phyloP scores from a whole-genome alignment of 2,797 vertebrate genomes.

The Rhinatrema bivittatum region DNA sequence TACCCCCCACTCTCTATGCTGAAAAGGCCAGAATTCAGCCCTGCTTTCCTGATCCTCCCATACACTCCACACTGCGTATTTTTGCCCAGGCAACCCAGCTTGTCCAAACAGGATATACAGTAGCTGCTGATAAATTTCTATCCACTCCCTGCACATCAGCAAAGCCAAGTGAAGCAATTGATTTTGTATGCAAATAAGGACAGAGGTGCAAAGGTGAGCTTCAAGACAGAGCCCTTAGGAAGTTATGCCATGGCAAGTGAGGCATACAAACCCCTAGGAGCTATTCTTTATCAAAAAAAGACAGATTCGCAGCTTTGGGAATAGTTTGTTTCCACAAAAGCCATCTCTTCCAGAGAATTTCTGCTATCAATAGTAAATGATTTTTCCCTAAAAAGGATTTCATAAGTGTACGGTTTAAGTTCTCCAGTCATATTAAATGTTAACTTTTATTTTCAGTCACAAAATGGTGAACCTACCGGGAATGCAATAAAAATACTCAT shows the following conservation, averaged over 20 bases:
- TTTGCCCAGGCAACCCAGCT: constrained; percentile 56
- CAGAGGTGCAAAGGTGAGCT: constrained; percentile 55
- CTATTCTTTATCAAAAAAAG: too few species aligned
- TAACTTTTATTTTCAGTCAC: too few species aligned
- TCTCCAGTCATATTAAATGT: too few species aligned
- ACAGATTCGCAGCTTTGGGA: too few species aligned
- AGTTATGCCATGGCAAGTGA: constrained; percentile 10
- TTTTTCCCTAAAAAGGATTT: too few species aligned
- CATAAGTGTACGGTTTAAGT: too few species aligned
- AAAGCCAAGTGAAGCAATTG: constrained; percentile 54
- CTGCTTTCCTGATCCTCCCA: constrained; percentile 61
- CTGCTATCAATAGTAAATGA: too few species aligned
- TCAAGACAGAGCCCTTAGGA: constrained; percentile 4
- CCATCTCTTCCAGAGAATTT: too few species aligned
- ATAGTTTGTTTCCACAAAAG: too few species aligned
- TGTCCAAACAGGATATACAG: constrained; percentile 66
- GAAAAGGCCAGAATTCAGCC: constrained; percentile 33
- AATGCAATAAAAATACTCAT: too few species aligned
- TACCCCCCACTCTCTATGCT: constrained; percentile 28
- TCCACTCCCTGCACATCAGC: constrained; percentile 58
- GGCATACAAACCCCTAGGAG: too few species aligned
- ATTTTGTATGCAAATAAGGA: constrained; percentile 57
- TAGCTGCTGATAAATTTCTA: constrained; percentile 59
- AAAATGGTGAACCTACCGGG: too few species aligned
- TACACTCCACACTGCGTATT: constrained; percentile 55